Conservation (phyloP, 2,888 invertebrate species). For the Electrophaes corylata region DNA sequence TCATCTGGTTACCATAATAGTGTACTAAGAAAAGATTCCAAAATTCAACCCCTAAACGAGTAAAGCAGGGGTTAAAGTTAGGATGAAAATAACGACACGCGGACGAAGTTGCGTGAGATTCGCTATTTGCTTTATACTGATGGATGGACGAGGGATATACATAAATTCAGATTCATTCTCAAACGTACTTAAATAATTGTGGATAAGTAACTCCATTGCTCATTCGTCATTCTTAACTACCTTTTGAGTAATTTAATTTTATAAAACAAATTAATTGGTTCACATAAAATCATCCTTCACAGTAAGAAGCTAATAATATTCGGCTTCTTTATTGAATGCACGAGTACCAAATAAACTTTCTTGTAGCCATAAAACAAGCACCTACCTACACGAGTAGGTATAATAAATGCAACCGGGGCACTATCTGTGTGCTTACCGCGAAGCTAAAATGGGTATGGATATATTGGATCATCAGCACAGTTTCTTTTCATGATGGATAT, state of each 20-base stretch:
- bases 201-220: background rate
- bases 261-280: conserved; percentile 13
- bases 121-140: too few relatives aligned
- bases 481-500: too few relatives aligned
- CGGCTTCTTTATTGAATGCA: conserved; percentile 28
- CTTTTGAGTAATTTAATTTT: conserved; percentile 1
- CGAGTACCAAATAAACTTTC: conserved; percentile 33
- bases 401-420: conserved; percentile 47
- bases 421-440: conserved; percentile 39
- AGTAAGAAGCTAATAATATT: conserved; percentile 17
- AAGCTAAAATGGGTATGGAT: background rate
- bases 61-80: too few relatives aligned
- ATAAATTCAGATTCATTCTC: too few relatives aligned
- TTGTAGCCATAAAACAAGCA: conserved; percentile 28
- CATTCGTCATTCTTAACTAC: background rate
- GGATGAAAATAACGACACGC: too few relatives aligned
- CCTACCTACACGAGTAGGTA: conserved; percentile 2
- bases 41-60: too few relatives aligned
- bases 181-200: too few relatives aligned
- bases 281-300: conserved; percentile 12
- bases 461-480: too few relatives aligned
- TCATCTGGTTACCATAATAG: too few relatives aligned
- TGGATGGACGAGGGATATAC: too few relatives aligned
- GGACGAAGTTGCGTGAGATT: too few relatives aligned
- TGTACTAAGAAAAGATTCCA: too few relatives aligned